Percentiles rank a stretch among this genome's conserved stretches.
These are phyloP conservation scores for Melinopterus prodromus DNA, from an alignment of 2,888 invertebrate species.

Conservation along the genomic window DNA sequence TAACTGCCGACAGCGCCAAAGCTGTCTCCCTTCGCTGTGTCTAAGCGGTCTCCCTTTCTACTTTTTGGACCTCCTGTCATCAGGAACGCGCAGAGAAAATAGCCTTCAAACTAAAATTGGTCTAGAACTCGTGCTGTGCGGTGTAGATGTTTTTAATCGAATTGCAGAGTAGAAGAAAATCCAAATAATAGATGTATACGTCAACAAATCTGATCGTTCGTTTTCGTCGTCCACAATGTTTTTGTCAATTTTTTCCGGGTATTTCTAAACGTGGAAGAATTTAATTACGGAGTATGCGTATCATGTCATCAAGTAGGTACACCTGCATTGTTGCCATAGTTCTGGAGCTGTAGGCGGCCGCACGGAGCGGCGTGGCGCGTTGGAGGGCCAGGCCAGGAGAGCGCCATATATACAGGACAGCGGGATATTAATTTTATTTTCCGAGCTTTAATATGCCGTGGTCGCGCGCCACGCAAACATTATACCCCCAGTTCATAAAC, in stretches of 20 bases:
- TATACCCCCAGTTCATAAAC: background rate
- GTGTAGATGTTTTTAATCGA: too few relatives aligned
- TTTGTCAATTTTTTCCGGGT: background rate
- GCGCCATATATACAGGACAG: background rate
- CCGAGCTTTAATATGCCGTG: background rate
- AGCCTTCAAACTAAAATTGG: too few relatives aligned
- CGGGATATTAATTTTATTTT: background rate
- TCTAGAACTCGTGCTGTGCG: too few relatives aligned
- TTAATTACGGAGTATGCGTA: background rate
- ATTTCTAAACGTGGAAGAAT: background rate
- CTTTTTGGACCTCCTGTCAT: too few relatives aligned
- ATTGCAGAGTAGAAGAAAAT: too few relatives aligned
- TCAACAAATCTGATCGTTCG: too few relatives aligned
- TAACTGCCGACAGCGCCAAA: too few relatives aligned
- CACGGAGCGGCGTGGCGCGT: background rate
- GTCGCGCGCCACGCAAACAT: background rate
- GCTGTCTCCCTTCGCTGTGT: too few relatives aligned
- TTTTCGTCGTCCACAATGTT: background rate
- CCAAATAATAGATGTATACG: too few relatives aligned
- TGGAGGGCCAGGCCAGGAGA: background rate
- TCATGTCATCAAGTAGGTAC: background rate
- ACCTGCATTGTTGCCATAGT: background rate
- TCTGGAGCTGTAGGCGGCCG: background rate
- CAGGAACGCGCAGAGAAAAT: too few relatives aligned
- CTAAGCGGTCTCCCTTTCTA: too few relatives aligned